Evolutionary conservation across 1,140 invertebrate species (phyloP).

Genomic region (Dolichoris vasculosae): DNA sequence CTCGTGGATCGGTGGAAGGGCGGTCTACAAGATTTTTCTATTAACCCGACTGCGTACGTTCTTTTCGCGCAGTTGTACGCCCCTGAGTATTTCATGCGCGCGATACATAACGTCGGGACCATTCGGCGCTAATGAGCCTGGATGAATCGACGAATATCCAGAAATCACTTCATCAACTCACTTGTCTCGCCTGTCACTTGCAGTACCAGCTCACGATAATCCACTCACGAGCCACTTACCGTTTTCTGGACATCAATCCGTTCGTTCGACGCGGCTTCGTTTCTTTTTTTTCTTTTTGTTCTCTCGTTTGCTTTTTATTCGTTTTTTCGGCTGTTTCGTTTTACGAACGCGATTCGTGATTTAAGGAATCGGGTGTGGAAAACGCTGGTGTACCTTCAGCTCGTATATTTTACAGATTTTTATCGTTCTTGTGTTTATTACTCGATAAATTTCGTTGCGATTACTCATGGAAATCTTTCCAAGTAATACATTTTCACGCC

Average conservation of each 20-base stretch:
- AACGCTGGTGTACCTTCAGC: too few relatives aligned
- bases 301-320: background rate
- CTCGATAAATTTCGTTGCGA: too few relatives aligned
- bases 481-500: too few relatives aligned
- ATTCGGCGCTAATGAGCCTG: conserved; percentile 41
- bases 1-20: background rate
- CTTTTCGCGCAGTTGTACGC: background rate
- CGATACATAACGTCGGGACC: background rate
- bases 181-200: conserved; percentile 40
- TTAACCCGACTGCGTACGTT: background rate
- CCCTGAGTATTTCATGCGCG: background rate
- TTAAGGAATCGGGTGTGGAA: too few relatives aligned
- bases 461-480: too few relatives aligned
- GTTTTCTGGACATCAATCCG: background rate
- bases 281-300: background rate
- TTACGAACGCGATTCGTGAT: background rate
- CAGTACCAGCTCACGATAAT: conserved; percentile 1
- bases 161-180: conserved; percentile 48
- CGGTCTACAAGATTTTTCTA: conserved; percentile 48
- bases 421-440: too few relatives aligned
- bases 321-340: background rate
- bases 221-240: conserved; percentile 13
- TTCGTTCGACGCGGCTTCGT: background rate
- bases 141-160: conserved; percentile 44
- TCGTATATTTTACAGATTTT: too few relatives aligned